Evolutionary conservation across 2,113 vertebrate species (phyloP), one percentile per base, ranked within the genome.

Genomic region (Cathartes aura): DNA sequence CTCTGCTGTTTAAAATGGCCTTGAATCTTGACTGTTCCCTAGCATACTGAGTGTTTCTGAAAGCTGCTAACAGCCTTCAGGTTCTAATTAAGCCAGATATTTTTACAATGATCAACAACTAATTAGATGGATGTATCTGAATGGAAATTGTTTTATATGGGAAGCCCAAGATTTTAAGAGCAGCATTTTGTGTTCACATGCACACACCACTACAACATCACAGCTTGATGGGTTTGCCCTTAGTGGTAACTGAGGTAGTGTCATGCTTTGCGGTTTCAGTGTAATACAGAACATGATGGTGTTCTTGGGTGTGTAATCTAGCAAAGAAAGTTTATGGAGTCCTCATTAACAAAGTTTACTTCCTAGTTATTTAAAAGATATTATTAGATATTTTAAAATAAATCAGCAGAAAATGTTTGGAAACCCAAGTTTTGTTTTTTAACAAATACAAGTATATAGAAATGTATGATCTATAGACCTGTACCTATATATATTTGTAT

Each of bases 171-270:
- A 38, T 59, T 90, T 87, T 48, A 30, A 45, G 52, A 72, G 59
- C 73, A 40, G 10, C 8, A 0, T 64, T 81, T 68, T 82, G 60
- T 36, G 18, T 56, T 68, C 45, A 30, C 5, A 1, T 26, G 72
- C 27, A 19, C 42, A 6, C 42, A n/a, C 30, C 32, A 11, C 52
- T 47, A 0, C 8, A 16, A 18, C 30, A 6, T 72, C 67, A 29
- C 7, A 34, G 76, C 40, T n/a, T 17, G 34, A 15, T 0, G 0
- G 16, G 8, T 71, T 71, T 81, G 58, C 52, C 47, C 27, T n/a
- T 29, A 14, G n/a, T 48, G 84, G 72, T 52, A 50, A 9, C 0
- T 2, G 1, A 50, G 43, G 20, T 38, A 27, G 63, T 2, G 53
- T 13, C 2, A 2, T 27, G 56, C 47, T n/a, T 59, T 47, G 34